Conservation (phyloP, 1,140 invertebrate species). For the Temnothorax curvispinosus region DNA sequence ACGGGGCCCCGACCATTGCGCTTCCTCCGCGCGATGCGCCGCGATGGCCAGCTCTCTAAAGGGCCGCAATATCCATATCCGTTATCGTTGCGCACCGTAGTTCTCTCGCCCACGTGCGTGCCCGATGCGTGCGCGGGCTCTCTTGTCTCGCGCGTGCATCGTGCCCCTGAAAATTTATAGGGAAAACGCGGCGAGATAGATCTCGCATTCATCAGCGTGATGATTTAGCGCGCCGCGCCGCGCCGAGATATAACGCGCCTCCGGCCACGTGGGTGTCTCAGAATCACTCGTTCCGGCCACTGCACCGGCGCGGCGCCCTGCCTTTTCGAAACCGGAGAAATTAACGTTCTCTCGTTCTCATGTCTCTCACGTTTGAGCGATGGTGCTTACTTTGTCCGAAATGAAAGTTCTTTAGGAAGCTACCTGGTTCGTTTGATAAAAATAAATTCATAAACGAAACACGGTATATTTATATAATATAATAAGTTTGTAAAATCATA, state of each 20-base stretch:
- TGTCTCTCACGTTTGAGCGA: background rate
- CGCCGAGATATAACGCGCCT: constrained; percentile 27
- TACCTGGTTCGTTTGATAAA: background rate
- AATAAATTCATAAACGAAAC: background rate
- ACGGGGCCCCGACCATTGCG: background rate
- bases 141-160: constrained; percentile 66
- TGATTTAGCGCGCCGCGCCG: constrained; percentile 67
- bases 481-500: background rate
- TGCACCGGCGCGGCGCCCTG: background rate
- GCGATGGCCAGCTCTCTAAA: constrained; percentile 14
- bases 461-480: background rate
- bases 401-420: background rate
- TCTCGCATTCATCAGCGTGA: constrained; percentile 75
- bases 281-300: constrained; percentile 5
- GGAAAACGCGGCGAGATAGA: constrained; percentile 73
- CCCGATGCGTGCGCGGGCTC: constrained; percentile 34
- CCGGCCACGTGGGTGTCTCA: constrained; percentile 60
- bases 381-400: background rate
- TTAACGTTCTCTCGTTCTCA: constrained; percentile 27
- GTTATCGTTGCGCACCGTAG: constrained; percentile 63
- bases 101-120: constrained; percentile 64
- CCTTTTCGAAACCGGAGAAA: constrained; percentile 24
- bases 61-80: constrained; percentile 62
- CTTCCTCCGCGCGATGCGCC: constrained; percentile 34
- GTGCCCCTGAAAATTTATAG: constrained; percentile 72